Evolutionary conservation across 2,797 vertebrate species (phyloP).

Genomic region (Trichosurus vulpecula): DNA sequence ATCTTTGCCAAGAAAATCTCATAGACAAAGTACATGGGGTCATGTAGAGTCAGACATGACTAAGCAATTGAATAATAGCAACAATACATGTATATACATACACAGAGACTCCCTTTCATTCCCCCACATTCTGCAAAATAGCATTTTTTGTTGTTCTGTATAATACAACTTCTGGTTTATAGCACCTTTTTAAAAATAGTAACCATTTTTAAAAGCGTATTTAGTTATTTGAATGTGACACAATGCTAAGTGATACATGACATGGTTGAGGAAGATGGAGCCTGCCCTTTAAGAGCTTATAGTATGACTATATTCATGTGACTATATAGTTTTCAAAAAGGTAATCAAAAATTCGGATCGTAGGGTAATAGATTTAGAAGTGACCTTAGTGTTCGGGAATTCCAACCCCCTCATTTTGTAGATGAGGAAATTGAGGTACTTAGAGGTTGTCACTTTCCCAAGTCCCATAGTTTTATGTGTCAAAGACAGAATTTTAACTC

Average conservation of each 20-base stretch:
- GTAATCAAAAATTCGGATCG: background rate
- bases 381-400: background rate
- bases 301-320: background rate
- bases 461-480: background rate
- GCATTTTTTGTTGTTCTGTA: no score
- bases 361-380: background rate
- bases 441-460: background rate
- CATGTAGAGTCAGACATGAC: background rate
- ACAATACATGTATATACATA: background rate
- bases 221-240: no score
- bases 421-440: background rate
- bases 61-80: background rate
- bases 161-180: no score
- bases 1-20: background rate
- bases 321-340: background rate
- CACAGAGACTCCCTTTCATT: background rate
- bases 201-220: no score
- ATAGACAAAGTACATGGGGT: background rate
- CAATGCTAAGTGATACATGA: background rate
- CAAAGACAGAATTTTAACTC: background rate
- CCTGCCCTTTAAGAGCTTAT: background rate
- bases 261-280: background rate
- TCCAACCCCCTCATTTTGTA: background rate
- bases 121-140: background rate
- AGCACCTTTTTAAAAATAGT: no score